Percentiles rank a stretch among this genome's conserved stretches.
Conservation (phyloP, 1,140 invertebrate species). For the Chrysomallon squamiferum region DNA sequence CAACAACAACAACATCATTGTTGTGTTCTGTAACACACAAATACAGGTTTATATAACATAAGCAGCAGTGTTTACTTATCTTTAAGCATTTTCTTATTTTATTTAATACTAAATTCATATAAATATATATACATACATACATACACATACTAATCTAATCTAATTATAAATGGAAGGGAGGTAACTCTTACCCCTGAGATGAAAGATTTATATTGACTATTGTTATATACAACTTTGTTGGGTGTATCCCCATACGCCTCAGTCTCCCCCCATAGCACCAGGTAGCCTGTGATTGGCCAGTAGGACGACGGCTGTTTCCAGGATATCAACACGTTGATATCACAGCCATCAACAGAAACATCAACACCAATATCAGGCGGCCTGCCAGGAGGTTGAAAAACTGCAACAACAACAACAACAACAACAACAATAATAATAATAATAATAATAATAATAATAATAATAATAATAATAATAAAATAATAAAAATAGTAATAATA, state of each 20-base stretch:
- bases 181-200: conserved; percentile 4
- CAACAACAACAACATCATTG: too few species aligned
- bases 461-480: background rate
- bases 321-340: background rate
- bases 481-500: background rate
- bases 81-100: too few species aligned
- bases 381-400: background rate
- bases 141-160: too few species aligned
- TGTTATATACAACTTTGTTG: background rate
- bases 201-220: background rate
- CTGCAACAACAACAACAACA: background rate
- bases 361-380: background rate
- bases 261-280: background rate
- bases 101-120: too few species aligned
- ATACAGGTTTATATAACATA: too few species aligned
- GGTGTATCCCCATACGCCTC: background rate
- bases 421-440: background rate
- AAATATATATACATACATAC: too few species aligned
- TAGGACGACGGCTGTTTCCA: background rate
- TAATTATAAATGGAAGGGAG: too few species aligned
- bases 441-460: background rate
- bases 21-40: too few species aligned
- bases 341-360: background rate
- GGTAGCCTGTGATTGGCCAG: background rate
- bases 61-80: too few species aligned